phyloP scores from a whole-genome alignment of 2,113 vertebrate species.

The Passer montanus region DNA sequence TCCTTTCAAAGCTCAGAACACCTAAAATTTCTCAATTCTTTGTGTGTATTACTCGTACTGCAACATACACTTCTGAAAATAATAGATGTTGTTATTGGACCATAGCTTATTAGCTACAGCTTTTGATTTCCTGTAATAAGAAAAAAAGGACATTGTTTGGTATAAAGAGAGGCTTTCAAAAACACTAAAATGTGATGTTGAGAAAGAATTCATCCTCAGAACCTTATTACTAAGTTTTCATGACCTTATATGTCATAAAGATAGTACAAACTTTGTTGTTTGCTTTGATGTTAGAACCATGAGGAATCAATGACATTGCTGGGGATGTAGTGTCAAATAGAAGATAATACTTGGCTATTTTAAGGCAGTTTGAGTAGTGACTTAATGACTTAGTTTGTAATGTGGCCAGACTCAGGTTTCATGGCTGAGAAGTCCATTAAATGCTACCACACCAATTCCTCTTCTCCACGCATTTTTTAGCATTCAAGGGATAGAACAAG shows the following conservation, averaged over 20 bases:
- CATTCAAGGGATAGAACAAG: neutral
- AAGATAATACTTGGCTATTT: neutral
- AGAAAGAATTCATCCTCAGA: neutral
- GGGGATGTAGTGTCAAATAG: neutral
- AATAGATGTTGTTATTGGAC: conserved; percentile 26
- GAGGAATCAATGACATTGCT: neutral
- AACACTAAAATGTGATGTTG: neutral
- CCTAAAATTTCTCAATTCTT: neutral
- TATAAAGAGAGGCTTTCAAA: neutral
- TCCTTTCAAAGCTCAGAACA: neutral
- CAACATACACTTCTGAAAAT: neutral
- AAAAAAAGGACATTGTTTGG: neutral
- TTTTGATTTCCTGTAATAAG: neutral
- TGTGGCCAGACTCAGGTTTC: neutral
- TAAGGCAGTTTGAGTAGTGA: neutral
- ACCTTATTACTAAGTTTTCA: neutral
- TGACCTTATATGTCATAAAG: neutral
- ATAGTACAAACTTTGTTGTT: neutral
- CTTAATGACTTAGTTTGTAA: neutral
- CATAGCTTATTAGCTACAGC: neutral
- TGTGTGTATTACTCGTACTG: neutral
- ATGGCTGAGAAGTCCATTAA: neutral
- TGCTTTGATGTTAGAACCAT: neutral
- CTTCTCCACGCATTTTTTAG: neutral
- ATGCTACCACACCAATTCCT: neutral